phyloP scores from a whole-genome alignment of 2,888 invertebrate species.

The Coelopa pilipes region DNA sequence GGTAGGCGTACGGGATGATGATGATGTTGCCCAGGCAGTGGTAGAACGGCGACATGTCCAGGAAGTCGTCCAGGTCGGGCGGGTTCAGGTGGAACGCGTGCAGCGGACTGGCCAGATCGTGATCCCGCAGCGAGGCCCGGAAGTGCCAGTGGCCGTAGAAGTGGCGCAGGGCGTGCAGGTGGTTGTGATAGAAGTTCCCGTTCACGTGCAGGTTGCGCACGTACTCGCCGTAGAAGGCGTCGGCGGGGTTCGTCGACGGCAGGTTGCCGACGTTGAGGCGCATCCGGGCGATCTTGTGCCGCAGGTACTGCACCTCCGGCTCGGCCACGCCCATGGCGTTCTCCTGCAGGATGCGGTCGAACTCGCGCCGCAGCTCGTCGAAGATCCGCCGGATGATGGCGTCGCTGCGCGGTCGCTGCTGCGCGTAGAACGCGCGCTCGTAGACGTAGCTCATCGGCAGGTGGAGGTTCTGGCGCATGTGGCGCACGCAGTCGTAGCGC shows the following conservation, averaged over 20 bases:
- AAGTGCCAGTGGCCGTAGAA: slow-evolving; percentile 44
- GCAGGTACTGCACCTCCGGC: slow-evolving; percentile 46
- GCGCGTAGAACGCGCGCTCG: slow-evolving; percentile 49
- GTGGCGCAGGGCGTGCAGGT: slow-evolving; percentile 52
- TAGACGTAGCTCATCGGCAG: slow-evolving; percentile 57
- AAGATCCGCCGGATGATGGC: slow-evolving; percentile 51
- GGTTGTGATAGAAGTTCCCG: slow-evolving; percentile 54
- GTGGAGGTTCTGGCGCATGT: slow-evolving; percentile 56
- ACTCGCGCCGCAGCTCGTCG: slow-evolving; percentile 49
- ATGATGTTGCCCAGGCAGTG: slow-evolving; percentile 53
- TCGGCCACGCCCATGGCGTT: slow-evolving; percentile 51
- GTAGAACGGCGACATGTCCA: slow-evolving; percentile 54
- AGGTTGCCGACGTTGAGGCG: slow-evolving; percentile 57
- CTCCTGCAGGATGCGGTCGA: slow-evolving; percentile 44
- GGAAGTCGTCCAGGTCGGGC: slow-evolving; percentile 55
- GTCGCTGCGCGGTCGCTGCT: slow-evolving; percentile 48
- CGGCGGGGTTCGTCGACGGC: slow-evolving; percentile 48
- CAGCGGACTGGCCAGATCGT: slow-evolving; percentile 40
- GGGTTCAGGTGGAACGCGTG: slow-evolving; percentile 54
- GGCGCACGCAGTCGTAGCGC: slow-evolving; percentile 49
- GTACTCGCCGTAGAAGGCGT: slow-evolving; percentile 48
- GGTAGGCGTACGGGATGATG: slow-evolving; percentile 56
- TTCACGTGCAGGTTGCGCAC: slow-evolving; percentile 45
- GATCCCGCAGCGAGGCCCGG: neutral
- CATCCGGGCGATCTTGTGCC: slow-evolving; percentile 48